These are phyloP conservation scores for Corythornis madagascariensis DNA, from an alignment of 2,113 vertebrate species.

Conservation along the genomic window DNA sequence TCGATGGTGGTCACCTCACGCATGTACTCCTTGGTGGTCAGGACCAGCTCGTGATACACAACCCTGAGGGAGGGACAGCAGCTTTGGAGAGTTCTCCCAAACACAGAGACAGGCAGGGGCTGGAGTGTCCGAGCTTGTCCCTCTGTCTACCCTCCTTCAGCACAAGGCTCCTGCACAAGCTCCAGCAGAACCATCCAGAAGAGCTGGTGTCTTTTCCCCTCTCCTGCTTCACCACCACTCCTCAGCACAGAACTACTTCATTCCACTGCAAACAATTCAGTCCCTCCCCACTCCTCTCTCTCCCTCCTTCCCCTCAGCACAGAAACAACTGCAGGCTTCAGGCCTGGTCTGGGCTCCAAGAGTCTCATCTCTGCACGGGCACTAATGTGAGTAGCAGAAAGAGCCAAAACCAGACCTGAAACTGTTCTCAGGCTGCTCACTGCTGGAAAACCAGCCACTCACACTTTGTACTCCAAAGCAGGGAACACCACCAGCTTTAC, in stretches of 20 bases:
- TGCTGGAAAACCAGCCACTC: not conserved
- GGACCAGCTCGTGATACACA: slow-evolving; percentile 95
- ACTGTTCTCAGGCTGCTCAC: not conserved
- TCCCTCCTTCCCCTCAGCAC: not conserved
- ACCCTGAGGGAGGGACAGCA: slow-evolving; percentile 78
- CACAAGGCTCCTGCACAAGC: not conserved
- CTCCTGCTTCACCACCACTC: not conserved
- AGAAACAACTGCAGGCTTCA: not conserved
- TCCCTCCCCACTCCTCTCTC: not conserved
- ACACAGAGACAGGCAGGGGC: not conserved
- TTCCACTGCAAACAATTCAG: not conserved
- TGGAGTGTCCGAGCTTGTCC: not conserved
- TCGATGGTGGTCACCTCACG: slow-evolving; percentile 98
- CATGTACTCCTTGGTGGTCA: slow-evolving; percentile 99
- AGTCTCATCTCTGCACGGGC: not conserved
- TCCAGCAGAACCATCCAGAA: not conserved
- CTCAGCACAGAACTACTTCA: not conserved
- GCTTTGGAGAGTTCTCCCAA: rapidly evolving
- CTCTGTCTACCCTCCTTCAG: not conserved
- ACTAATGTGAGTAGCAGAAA: not conserved
- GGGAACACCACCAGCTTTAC: not conserved
- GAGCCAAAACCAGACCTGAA: not conserved
- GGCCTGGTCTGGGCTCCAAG: not conserved
- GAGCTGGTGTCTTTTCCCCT: not conserved
- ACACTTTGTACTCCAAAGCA: not conserved